Percentiles rank a stretch among this genome's conserved stretches.
These are phyloP conservation scores for Polydrusus cervinus DNA, from an alignment of 2,888 invertebrate genomes.

Conservation along the genomic window DNA sequence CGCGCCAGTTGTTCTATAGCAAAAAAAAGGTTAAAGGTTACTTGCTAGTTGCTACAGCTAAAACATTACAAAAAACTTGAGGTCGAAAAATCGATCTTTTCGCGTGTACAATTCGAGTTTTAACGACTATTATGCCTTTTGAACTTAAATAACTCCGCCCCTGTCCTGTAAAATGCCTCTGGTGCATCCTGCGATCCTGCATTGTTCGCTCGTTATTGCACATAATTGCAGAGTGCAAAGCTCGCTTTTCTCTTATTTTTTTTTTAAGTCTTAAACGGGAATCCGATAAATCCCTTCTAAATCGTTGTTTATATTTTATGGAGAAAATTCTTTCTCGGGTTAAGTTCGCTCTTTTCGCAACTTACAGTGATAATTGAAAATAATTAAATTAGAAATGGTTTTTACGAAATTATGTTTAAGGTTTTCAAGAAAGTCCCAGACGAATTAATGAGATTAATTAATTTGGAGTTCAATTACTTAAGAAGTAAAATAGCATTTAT, in stretches of 20 bases:
- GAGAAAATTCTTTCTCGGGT: constrained; percentile 24
- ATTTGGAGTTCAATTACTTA: no score
- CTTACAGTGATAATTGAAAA: constrained; percentile 19
- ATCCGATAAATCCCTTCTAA: constrained; percentile 41
- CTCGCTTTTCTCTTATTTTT: constrained; percentile 34
- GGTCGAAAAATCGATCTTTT: no score
- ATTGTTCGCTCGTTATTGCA: constrained; percentile 41
- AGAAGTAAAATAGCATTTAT: no score
- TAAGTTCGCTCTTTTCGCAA: constrained; percentile 21
- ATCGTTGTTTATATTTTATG: constrained; percentile 38
- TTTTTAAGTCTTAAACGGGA: constrained; percentile 22
- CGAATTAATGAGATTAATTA: no score
- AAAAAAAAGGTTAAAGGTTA: no score
- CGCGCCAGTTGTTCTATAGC: no score
- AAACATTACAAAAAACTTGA: no score
- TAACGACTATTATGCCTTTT: no score
- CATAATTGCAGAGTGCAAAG: constrained; percentile 40
- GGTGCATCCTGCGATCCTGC: constrained; percentile 2
- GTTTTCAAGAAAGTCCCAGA: not conserved
- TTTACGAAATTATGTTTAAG: constrained; percentile 6
- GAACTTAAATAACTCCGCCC: not conserved
- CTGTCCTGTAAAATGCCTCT: constrained; percentile 21
- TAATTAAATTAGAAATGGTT: constrained; percentile 22
- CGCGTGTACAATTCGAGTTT: no score
- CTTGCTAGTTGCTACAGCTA: no score